Percentiles rank a stretch among this genome's conserved stretches.
phyloP scores from a whole-genome alignment of 1,140 invertebrate species.

The Whitmania pigra region DNA sequence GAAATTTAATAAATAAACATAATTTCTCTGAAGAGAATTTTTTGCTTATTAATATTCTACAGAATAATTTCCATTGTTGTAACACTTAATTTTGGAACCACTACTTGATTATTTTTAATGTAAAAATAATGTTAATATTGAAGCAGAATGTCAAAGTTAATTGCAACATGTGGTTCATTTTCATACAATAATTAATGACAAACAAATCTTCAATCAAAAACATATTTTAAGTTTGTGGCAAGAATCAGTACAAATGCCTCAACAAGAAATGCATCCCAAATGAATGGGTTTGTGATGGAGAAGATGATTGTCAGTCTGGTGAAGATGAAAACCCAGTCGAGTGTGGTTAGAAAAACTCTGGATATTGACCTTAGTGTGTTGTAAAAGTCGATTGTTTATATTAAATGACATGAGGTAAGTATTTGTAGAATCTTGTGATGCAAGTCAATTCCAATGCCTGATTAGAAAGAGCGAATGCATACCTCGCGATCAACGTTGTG shows the following conservation, averaged over 20 bases:
- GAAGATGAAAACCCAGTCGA: constrained; percentile 19
- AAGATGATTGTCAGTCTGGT: constrained; percentile 26
- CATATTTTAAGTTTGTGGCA: constrained; percentile 5
- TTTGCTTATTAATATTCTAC: too few species aligned
- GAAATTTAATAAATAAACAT: too few species aligned
- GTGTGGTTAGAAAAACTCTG: neutral
- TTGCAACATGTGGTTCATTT: neutral
- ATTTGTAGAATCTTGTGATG: neutral
- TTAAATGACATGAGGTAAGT: neutral
- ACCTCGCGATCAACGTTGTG: constrained; percentile 10
- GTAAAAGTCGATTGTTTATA: neutral
- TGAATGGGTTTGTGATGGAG: constrained; percentile 27
- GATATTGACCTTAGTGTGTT: too few species aligned
- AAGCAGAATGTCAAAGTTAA: neutral
- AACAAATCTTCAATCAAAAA: too few species aligned
- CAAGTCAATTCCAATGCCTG: constrained; percentile 13
- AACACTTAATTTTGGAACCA: too few species aligned
- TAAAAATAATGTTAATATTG: too few species aligned
- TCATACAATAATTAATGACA: too few species aligned
- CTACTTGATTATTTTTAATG: too few species aligned
- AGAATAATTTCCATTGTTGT: too few species aligned
- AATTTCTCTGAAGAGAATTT: too few species aligned
- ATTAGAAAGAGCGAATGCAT: constrained; percentile 18
- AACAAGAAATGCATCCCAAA: constrained; percentile 26
- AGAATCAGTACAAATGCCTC: constrained; percentile 27